Evolutionary conservation across 2,113 vertebrate genomes (phyloP).

Genomic region (Ptychochromis oligacanthus): DNA sequence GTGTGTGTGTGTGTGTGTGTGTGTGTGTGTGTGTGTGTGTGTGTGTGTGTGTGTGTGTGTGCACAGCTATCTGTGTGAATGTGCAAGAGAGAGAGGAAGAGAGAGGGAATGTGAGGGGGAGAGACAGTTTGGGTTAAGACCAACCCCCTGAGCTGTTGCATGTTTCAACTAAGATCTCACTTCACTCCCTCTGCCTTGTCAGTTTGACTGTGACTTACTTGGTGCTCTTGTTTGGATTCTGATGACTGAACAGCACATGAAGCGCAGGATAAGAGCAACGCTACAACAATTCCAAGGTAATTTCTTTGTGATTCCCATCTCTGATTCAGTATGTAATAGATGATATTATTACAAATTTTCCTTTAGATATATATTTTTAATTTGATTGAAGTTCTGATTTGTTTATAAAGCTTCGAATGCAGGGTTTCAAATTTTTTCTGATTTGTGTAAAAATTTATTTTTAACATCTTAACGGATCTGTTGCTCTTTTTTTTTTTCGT

Average conservation of each 20-base stretch:
- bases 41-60: background rate
- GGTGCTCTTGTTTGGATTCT: conserved; percentile 52
- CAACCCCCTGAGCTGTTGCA: conserved; percentile 62
- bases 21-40: too few relatives aligned
- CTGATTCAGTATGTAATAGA: background rate
- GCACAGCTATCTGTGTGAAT: background rate
- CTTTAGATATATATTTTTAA: background rate
- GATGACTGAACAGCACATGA: conserved; percentile 46
- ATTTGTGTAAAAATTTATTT: background rate
- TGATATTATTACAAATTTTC: background rate
- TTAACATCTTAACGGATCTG: background rate
- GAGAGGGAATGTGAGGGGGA: conserved; percentile 2
- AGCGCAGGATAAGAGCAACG: conserved; percentile 9
- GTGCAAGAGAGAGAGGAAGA: background rate
- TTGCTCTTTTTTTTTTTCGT: background rate
- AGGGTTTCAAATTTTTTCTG: background rate
- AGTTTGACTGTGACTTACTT: conserved; percentile 47
- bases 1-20: too few relatives aligned
- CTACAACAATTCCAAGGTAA: conserved; percentile 50
- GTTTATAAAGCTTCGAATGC: background rate
- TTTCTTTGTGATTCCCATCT: background rate
- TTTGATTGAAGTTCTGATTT: background rate
- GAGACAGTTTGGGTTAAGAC: conserved; percentile 32
- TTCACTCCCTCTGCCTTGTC: conserved; percentile 50
- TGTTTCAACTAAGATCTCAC: conserved; percentile 54